phyloP scores from a whole-genome alignment of 2,113 vertebrate genomes.

The Lanius collurio region DNA sequence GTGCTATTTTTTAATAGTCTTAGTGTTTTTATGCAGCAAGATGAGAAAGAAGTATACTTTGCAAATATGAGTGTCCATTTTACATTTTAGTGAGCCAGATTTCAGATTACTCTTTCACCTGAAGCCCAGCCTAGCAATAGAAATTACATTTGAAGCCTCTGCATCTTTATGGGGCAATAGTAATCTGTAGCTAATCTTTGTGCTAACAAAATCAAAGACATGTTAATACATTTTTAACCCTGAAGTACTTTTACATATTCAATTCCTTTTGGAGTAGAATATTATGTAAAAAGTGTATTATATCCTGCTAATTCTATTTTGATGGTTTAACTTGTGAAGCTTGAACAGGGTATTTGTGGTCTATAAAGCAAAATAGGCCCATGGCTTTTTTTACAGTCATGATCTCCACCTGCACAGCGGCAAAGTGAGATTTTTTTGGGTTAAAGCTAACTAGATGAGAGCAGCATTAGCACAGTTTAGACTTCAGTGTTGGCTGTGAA shows the following conservation, averaged over 20 bases:
- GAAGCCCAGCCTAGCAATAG: background rate
- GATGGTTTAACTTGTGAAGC: background rate
- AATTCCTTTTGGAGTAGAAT: background rate
- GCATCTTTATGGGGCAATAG: background rate
- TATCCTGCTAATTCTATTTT: background rate
- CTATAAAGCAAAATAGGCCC: background rate
- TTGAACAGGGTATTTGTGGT: background rate
- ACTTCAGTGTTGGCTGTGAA: background rate
- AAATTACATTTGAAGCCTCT: background rate
- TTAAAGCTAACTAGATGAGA: background rate
- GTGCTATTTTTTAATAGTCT: background rate
- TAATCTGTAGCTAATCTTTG: conserved; percentile 7
- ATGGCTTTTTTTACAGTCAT: background rate
- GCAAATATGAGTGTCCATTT: background rate
- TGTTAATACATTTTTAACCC: background rate
- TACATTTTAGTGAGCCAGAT: background rate
- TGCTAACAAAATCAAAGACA: background rate
- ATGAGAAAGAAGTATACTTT: background rate
- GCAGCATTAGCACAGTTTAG: background rate
- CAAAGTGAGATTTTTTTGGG: background rate
- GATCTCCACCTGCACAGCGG: background rate
- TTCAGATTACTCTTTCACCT: background rate
- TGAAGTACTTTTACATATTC: background rate
- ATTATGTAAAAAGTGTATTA: background rate
- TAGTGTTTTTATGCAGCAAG: background rate